A percentile compares a stretch with the other conserved stretches of the same genome.
Conservation (phyloP, 2,888 invertebrate species). For the Uloborus plumipes region DNA sequence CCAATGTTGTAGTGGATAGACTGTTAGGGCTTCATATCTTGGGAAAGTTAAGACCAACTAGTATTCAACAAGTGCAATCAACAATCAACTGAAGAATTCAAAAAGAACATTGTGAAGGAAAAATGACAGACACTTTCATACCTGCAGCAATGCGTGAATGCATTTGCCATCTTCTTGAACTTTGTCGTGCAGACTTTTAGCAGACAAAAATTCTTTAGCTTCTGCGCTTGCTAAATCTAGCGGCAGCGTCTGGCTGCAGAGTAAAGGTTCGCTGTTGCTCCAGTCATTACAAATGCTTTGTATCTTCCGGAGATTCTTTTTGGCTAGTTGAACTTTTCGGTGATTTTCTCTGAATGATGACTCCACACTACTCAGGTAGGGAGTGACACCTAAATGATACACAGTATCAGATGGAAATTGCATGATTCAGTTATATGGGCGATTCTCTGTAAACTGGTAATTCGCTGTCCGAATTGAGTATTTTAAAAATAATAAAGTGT, state of each 20-base stretch:
- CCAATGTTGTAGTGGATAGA: too few relatives aligned
- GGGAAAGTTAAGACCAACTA: too few relatives aligned
- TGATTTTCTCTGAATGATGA: slow-evolving; percentile 84
- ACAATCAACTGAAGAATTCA: too few relatives aligned
- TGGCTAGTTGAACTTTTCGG: slow-evolving; percentile 83
- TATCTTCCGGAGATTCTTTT: slow-evolving; percentile 86
- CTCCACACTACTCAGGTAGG: slow-evolving; percentile 84
- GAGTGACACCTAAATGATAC: slow-evolving; percentile 78
- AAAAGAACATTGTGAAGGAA: too few relatives aligned
- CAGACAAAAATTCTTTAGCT: slow-evolving; percentile 19
- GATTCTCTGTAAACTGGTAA: too few relatives aligned
- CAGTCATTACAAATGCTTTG: slow-evolving; percentile 85
- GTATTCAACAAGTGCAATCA: too few relatives aligned
- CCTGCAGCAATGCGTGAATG: slow-evolving; percentile 80
- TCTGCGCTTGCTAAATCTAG: slow-evolving; percentile 24
- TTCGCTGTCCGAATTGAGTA: too few relatives aligned
- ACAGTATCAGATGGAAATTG: too few relatives aligned
- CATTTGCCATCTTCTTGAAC: slow-evolving; percentile 81
- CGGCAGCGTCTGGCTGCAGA: slow-evolving; percentile 11
- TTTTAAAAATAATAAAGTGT: too few relatives aligned
- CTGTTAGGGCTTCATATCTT: too few relatives aligned
- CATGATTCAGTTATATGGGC: too few relatives aligned
- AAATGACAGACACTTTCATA: slow-evolving; percentile 56
- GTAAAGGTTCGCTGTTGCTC: slow-evolving; percentile 75
- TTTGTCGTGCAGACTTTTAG: slow-evolving; percentile 81